phyloP scores from a whole-genome alignment of 2,888 invertebrate species.

The Frankliniella fusca region DNA sequence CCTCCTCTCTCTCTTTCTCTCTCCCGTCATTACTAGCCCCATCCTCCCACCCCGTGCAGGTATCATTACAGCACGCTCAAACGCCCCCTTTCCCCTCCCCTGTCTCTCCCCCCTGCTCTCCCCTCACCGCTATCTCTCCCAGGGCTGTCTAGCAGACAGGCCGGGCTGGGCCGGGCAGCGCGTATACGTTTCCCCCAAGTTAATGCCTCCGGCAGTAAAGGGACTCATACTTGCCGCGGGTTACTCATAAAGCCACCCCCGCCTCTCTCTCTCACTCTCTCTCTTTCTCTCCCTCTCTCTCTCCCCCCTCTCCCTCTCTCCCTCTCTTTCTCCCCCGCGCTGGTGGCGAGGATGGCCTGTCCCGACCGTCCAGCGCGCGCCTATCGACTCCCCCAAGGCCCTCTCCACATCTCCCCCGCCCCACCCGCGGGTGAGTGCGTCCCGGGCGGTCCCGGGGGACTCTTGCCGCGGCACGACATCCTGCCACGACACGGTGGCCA shows the following conservation, averaged over 20 bases:
- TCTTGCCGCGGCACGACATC: not conserved
- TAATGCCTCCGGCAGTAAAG: conserved; percentile 5
- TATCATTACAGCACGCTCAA: not conserved
- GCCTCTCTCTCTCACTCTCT: not conserved
- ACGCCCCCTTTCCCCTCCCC: not conserved
- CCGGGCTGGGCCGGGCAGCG: not conserved
- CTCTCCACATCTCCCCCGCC: too few relatives aligned
- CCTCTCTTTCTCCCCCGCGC: not conserved
- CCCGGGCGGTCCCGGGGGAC: not conserved
- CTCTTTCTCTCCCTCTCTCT: not conserved
- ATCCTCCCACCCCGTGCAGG: not conserved
- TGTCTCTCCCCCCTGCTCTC: not conserved
- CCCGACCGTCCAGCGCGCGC: conserved; percentile 21
- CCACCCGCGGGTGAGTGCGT: not conserved
- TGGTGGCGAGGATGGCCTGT: conserved; percentile 34
- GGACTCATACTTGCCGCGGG: conserved; percentile 9
- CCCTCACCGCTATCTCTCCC: not conserved
- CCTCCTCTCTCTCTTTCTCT: not conserved
- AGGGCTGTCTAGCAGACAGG: not conserved
- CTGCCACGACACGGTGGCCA: not conserved
- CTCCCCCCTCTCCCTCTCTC: not conserved
- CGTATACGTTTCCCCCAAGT: not conserved
- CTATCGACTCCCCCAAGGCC: conserved; percentile 32
- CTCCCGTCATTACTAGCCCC: not conserved
- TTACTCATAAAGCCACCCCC: not conserved